Percentiles rank a stretch among this genome's conserved stretches.
Evolutionary conservation across 2,113 vertebrate species (phyloP).

Genomic region (Calcarius ornatus): DNA sequence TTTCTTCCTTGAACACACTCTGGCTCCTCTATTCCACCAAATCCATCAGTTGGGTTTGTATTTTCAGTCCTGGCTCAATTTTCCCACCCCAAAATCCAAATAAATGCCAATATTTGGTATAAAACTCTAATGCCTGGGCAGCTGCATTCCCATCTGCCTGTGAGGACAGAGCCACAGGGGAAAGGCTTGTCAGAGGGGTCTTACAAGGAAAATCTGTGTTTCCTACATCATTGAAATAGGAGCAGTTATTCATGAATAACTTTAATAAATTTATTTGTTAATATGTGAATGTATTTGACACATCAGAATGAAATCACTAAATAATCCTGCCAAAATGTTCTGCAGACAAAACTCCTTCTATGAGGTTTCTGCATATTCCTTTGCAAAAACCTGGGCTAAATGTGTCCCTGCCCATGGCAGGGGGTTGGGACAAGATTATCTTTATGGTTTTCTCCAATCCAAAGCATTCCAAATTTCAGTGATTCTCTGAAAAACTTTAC

Average conservation of each 20-base stretch:
- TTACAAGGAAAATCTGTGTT: background rate
- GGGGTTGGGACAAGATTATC: background rate
- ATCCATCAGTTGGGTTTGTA: background rate
- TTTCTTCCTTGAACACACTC: background rate
- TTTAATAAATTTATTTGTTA: too few species aligned
- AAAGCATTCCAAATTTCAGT: fast-evolving
- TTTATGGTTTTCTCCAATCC: background rate
- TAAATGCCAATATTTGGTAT: background rate
- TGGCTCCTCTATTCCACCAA: too few species aligned
- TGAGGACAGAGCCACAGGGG: background rate
- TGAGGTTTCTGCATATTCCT: too few species aligned
- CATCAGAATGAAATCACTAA: too few species aligned
- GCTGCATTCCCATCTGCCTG: background rate
- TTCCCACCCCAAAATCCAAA: background rate
- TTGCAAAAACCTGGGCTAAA: background rate
- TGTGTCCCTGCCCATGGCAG: background rate
- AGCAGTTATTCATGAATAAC: background rate
- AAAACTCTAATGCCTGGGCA: background rate
- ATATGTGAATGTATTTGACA: too few species aligned
- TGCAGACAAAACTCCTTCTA: too few species aligned
- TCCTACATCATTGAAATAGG: background rate
- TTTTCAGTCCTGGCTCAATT: background rate
- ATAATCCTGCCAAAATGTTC: too few species aligned
- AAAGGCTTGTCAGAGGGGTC: background rate
- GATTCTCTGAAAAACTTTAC: background rate